These are phyloP conservation scores for Chelidonichthys spinosus DNA, from an alignment of 2,797 vertebrate species.

Conservation along the genomic window DNA sequence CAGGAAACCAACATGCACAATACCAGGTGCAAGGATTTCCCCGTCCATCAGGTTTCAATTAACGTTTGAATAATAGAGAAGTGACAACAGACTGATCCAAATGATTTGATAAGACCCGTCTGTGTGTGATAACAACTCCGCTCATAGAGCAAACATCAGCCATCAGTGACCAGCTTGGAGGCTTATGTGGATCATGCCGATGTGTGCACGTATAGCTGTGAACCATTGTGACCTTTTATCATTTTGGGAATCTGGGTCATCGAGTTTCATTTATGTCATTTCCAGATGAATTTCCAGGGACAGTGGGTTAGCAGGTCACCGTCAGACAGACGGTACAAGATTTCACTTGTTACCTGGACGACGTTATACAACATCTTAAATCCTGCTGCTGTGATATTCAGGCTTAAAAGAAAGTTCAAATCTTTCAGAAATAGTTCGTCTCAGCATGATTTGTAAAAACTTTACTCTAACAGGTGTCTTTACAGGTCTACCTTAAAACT, in stretches of 20 bases:
- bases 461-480: background rate
- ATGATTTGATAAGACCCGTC: background rate
- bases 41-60: background rate
- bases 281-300: constrained; percentile 24
- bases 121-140: background rate
- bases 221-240: constrained; percentile 25
- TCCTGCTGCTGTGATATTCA: background rate
- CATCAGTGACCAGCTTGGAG: background rate
- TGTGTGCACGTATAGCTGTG: background rate
- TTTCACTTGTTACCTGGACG: background rate
- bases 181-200: constrained; percentile 13
- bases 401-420: background rate
- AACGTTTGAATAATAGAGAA: background rate
- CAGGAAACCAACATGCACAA: too few relatives aligned
- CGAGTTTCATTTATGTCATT: constrained; percentile 44
- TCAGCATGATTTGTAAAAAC: background rate
- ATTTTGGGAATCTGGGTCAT: constrained; percentile 36
- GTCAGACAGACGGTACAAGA: background rate
- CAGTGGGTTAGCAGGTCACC: constrained; percentile 47
- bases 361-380: background rate
- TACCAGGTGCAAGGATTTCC: too few relatives aligned
- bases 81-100: background rate
- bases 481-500: background rate
- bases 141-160: background rate
- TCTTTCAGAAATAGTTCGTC: background rate